Evolutionary conservation across 2,113 vertebrate species (phyloP).

Genomic region (Erpornis zantholeuca): DNA sequence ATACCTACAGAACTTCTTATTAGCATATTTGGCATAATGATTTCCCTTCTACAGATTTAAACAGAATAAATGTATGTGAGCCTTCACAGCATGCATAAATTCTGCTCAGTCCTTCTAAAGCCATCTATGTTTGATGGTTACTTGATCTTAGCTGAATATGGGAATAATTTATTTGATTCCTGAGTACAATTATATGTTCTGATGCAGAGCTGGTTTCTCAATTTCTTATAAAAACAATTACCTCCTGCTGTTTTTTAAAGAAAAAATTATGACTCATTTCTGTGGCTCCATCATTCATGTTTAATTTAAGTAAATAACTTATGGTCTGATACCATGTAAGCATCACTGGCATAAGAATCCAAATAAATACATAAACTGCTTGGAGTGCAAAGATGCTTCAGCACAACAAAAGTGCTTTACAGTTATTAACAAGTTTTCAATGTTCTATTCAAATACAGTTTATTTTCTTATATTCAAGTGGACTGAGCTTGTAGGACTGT

Average conservation of each 20-base stretch:
- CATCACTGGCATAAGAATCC: neutral
- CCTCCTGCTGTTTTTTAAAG: neutral
- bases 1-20: neutral
- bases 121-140: neutral
- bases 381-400: neutral
- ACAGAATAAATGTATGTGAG: neutral
- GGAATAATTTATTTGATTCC: neutral
- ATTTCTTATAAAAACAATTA: neutral
- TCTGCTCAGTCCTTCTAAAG: neutral
- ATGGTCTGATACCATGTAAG: neutral
- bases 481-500: neutral
- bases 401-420: neutral
- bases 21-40: neutral
- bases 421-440: neutral
- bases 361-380: neutral
- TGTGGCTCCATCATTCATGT: neutral
- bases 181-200: neutral
- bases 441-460: neutral
- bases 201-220: neutral
- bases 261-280: neutral
- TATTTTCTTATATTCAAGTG: neutral
- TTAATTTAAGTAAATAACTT: slow-evolving; percentile 1
- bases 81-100: neutral
- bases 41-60: neutral
- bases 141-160: neutral